Evolutionary conservation across 2,113 vertebrate species (phyloP).

Genomic region (Neogobius melanostomus): DNA sequence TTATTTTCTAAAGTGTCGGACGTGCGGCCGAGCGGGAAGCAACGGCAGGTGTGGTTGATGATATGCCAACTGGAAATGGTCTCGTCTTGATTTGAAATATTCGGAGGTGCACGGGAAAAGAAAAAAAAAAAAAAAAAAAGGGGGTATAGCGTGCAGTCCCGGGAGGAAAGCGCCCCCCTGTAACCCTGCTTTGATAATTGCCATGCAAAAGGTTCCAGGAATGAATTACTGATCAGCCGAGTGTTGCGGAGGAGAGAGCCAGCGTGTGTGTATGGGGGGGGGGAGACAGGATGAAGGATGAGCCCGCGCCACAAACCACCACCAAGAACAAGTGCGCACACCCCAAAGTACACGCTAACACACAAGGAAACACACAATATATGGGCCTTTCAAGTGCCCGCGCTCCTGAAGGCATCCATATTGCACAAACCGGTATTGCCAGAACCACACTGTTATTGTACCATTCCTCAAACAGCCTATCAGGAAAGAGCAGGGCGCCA

Average conservation of each 20-base stretch:
- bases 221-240: constrained; percentile 86
- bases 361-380: neutral
- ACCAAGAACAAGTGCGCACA: constrained; percentile 36
- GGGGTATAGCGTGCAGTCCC: constrained; percentile 42
- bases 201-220: constrained; percentile 79
- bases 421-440: neutral
- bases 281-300: constrained; percentile 78
- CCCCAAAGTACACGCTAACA: constrained; percentile 17
- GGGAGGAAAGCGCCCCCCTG: constrained; percentile 73
- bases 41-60: constrained; percentile 69
- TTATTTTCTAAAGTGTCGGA: constrained; percentile 74
- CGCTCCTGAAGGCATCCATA: constrained; percentile 6
- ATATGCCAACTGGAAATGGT: constrained; percentile 72
- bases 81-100: constrained; percentile 72
- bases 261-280: constrained; percentile 60
- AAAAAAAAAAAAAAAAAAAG: constrained; percentile 50
- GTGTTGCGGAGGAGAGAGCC: constrained; percentile 75
- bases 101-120: constrained; percentile 37
- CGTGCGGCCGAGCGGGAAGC: constrained; percentile 64
- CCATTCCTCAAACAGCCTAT: neutral
- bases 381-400: neutral
- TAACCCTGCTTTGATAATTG: constrained; percentile 84
- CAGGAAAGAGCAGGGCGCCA: neutral
- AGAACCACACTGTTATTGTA: constrained; percentile 2
- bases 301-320: constrained; percentile 50